Base-by-base conservation (phyloP, 2,797 vertebrate species). In the Lacerta agilis region DNA sequence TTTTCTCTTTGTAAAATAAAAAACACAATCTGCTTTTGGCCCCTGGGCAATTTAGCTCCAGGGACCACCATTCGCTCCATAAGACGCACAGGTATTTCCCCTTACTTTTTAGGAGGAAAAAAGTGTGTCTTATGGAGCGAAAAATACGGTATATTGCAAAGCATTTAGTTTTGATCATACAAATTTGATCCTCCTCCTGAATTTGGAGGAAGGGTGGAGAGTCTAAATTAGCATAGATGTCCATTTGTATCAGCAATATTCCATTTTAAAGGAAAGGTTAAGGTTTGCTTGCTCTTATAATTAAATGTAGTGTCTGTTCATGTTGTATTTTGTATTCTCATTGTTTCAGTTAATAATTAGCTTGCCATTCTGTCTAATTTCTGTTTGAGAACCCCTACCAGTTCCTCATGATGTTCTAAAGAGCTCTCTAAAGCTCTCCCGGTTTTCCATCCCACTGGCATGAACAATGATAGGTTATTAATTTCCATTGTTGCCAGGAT, bases 261-360 rank as follows among this genome's bases (percentile, higher is more conserved):
- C 17, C 8, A 11, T 61, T 73, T 58, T 49, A 81, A 81, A 61
- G 49, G 45, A 23, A 72, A 43, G 25, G 13, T 9, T 8, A 80
- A 86, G 79, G 8, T 85, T 75, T 49, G 29, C 9, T 81, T 38
- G 79, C 45, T 87, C 86, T 41, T 33, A 36, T 79, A 29, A 79
- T 58, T 38, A 85, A 91, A 33, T 61, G 25, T 36, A 29, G 23
- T 0, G 0, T 76, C 66, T 84, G 1, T 27, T 79, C 1, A 0
- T 66, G 87, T 38, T 2, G 29, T 86, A 38, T 49, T 87, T 79
- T 25, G n/a, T 82, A 69, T 88, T 85, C 82, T 41, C 20, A 29
- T 83, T 49, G 11, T 38, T 76, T 89, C 80, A 33, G 79, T 83
- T 77, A 25, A 27, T 78, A 86, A 88, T 89, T 87, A 90, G 11